phyloP scores from a whole-genome alignment of 2,113 vertebrate genomes.

The Boulengeromyrus knoepffleri region DNA sequence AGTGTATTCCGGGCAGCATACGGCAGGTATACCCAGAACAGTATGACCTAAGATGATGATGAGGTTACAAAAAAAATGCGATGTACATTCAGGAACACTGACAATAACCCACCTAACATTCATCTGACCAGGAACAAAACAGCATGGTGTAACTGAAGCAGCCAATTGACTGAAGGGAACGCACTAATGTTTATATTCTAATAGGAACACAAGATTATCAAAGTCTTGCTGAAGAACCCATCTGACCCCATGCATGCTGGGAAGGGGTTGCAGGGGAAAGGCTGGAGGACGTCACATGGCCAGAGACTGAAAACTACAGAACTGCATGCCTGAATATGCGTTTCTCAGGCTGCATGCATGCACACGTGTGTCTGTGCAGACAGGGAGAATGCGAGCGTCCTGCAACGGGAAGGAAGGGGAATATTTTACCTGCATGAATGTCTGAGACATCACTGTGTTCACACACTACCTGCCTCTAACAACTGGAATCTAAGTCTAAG shows the following conservation, averaged over 20 bases:
- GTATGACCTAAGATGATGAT: not conserved
- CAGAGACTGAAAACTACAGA: not conserved
- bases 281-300: not conserved
- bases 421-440: not conserved
- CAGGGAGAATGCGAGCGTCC: not conserved
- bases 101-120: not conserved
- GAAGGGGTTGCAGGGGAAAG: not conserved
- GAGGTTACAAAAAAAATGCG: not conserved
- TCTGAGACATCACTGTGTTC: not conserved
- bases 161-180: not conserved
- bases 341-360: not conserved
- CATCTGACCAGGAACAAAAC: not conserved
- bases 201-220: not conserved
- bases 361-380: not conserved
- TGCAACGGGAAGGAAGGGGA: not conserved
- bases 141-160: not conserved
- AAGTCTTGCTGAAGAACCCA: not conserved
- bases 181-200: not conserved
- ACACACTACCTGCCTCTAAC: not conserved
- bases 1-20: not conserved
- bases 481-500: not conserved
- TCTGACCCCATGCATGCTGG: not conserved
- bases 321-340: not conserved
- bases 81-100: not conserved
- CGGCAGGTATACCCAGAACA: not conserved